These are phyloP conservation scores for Piprites chloris DNA, from an alignment of 2,113 vertebrate species.

Conservation along the genomic window DNA sequence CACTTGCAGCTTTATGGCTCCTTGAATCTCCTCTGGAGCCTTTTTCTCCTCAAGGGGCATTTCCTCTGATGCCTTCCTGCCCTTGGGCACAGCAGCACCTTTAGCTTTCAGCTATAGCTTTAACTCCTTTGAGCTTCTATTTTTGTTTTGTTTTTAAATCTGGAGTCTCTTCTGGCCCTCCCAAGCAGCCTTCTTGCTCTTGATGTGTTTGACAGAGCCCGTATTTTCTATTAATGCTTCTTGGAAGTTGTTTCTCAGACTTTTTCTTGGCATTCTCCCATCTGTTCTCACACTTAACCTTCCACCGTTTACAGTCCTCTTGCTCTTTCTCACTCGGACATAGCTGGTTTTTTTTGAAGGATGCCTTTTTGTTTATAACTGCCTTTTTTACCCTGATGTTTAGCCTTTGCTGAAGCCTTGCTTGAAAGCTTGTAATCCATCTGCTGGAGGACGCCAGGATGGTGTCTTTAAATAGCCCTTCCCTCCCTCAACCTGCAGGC, in stretches of 20 bases:
- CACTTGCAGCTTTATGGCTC: background rate
- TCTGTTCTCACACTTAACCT: slow-evolving; percentile 18
- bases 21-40: background rate
- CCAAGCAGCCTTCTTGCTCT: background rate
- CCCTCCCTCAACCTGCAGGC: background rate
- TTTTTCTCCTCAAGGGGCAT: background rate
- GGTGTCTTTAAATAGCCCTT: slow-evolving; percentile 14
- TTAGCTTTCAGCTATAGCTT: background rate
- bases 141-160: background rate
- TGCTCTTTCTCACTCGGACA: background rate
- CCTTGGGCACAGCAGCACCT: background rate
- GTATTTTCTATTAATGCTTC: slow-evolving; percentile 42
- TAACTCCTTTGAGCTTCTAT: background rate
- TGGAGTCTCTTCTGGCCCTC: background rate
- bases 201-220: slow-evolving; percentile 23
- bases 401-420: slow-evolving; percentile 3
- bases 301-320: slow-evolving; percentile 8
- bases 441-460: background rate
- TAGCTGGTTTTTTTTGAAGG: background rate
- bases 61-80: background rate
- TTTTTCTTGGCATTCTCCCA: slow-evolving; percentile 47
- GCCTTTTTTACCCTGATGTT: slow-evolving; percentile 1
- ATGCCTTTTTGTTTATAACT: slow-evolving; percentile 15
- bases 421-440: slow-evolving; percentile 15
- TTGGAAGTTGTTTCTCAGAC: slow-evolving; percentile 53